phyloP scores from a whole-genome alignment of 2,888 invertebrate genomes.

The Phengaris arion region DNA sequence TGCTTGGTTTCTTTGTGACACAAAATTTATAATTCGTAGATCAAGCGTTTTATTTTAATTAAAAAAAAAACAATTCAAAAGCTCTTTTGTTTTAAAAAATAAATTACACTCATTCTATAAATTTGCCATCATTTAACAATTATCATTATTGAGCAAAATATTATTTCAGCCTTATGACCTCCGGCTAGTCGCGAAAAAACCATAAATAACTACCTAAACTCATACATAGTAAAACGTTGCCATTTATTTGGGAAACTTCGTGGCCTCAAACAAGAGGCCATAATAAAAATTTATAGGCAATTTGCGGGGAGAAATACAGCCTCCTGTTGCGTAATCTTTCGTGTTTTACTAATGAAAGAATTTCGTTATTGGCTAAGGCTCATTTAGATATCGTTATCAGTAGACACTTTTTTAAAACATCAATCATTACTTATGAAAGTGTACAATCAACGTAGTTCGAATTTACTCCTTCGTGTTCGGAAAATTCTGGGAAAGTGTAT shows the following conservation, averaged over 20 bases:
- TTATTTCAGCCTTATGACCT: neutral
- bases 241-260: conserved; percentile 68
- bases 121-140: neutral
- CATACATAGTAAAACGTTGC: conserved; percentile 59
- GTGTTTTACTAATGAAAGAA: conserved; percentile 71
- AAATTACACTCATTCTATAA: neutral
- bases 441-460: too few species aligned
- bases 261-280: conserved; percentile 72
- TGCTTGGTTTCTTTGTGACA: neutral
- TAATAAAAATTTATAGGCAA: conserved; percentile 78
- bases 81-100: too few species aligned
- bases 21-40: neutral
- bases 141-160: neutral
- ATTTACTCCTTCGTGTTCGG: neutral
- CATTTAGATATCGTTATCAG: neutral
- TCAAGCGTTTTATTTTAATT: neutral
- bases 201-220: conserved; percentile 50
- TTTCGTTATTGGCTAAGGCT: conserved; percentile 35
- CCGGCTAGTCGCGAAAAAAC: neutral
- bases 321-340: conserved; percentile 57
- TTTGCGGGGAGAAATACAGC: conserved; percentile 67
- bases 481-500: neutral
- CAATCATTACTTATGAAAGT: too few species aligned
- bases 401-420: too few species aligned
- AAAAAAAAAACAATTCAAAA: neutral